Conservation (phyloP, 2,888 invertebrate genomes). For the Nomada hirtipes region DNA sequence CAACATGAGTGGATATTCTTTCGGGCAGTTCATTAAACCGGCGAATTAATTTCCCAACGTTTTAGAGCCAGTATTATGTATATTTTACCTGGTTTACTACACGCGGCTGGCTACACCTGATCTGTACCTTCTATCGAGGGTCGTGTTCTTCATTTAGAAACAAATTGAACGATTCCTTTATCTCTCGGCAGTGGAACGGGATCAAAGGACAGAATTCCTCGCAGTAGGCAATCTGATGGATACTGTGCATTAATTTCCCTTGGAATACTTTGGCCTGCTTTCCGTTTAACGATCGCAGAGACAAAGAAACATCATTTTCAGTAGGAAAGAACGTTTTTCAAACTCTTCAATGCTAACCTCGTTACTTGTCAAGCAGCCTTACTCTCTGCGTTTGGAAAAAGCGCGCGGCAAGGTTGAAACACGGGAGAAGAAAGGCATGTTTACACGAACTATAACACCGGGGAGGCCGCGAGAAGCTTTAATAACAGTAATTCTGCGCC, state of each 20-base stretch:
- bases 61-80: neutral
- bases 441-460: constrained; percentile 36
- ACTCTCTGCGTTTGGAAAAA: constrained; percentile 11
- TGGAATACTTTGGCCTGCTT: neutral
- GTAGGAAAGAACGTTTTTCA: neutral
- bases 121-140: neutral
- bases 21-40: neutral
- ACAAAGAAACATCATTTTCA: neutral
- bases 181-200: neutral
- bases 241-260: neutral
- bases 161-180: constrained; percentile 18
- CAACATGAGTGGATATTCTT: neutral
- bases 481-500: constrained; percentile 44
- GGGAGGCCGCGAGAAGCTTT: constrained; percentile 30
- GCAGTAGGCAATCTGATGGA: neutral
- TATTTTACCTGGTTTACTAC: constrained; percentile 2
- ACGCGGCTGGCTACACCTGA: neutral
- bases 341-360: neutral
- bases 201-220: constrained; percentile 13
- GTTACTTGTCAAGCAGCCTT: constrained; percentile 5
- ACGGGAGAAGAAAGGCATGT: constrained; percentile 21
- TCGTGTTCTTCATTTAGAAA: constrained; percentile 7
- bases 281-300: neutral
- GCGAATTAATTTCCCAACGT: neutral
- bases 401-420: constrained; percentile 5